Evolutionary conservation across 2,797 vertebrate genomes (phyloP), one percentile per base, ranked within the genome.

Genomic region (Sebastes matsubarae): DNA sequence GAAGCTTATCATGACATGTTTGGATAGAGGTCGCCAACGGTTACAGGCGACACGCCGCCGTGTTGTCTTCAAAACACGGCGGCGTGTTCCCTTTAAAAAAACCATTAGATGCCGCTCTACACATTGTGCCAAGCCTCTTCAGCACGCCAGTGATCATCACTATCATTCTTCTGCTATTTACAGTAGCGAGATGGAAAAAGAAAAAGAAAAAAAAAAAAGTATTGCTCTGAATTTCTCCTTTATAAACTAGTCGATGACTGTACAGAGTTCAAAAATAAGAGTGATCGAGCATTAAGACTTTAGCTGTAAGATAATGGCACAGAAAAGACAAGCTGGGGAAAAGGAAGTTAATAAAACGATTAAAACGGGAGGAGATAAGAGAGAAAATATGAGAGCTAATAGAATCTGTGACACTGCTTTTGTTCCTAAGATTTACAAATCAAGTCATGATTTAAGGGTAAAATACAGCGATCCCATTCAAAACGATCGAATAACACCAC

Each of bases 161-260:
- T 59, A 60, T 87, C 84, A 87, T 70, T 80, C 86, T 11, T 42
- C 75, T 81, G 83, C 74, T 87, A 91, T 93, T 79, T 92, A 93
- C 92, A 93, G 52, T 3, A 80, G 84, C 86, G 5, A 58, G 59
- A 87, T 81, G 87, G 68, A 87, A 83, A 0, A 42, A 42, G 5
- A 34, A 16, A 42, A 71, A 69, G 1, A 18, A 27, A 82, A 72
- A 81, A 80, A 86, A 58, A 69, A 68, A 79, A 84, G 84, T 96
- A 96, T 96, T 96, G 96, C 95, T 96, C 92, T 78, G 80, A 87
- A 85, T 87, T 88, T 73, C 82, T 84, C 72, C 27, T 82, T 84
- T 88, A 81, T 60, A 89, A 89, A 90, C 73, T 24, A 6, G 38
- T 50, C 7, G 46, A 82, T 68, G 82, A 66, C 83, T 87, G 86